Base-by-base conservation (phyloP, 1,140 invertebrate genomes). In the Bradysia coprophila region DNA sequence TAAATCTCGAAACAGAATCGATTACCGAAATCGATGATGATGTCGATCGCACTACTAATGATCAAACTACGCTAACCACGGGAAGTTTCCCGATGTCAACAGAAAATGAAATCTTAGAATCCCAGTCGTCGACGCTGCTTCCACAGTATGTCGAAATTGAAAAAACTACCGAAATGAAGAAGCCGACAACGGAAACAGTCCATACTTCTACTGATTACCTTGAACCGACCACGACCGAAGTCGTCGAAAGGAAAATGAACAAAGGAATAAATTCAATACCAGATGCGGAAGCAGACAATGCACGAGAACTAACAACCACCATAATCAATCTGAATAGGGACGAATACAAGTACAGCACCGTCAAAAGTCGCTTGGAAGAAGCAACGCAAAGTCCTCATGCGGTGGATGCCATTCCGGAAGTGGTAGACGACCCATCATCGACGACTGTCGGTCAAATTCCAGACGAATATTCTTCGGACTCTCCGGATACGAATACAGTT, bases 401-500 rank as follows among this genome's bases (percentile, higher is more conserved):
- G n/a, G n/a, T n/a, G n/a, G n/a, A n/a, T n/a, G n/a, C n/a, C n/a
- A n/a, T n/a, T n/a, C n/a, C n/a, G n/a, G n/a, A n/a, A n/a, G n/a
- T n/a, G n/a, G n/a, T n/a, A n/a, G n/a, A n/a, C n/a, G n/a, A n/a
- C n/a, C 38, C 13, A 6, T 22, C 10, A 4, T 38, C 6, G 18
- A 38, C 18, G 21, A 32, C 21, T 11, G 22, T 34, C 10, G n/a
- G n/a, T 9, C 6, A 11, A 9, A 28, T 32, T 19, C 40, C 40
- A 13, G 15, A 32, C 15, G 13, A 13, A 42, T 8, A 9, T 13
- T 38, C 13, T 16, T 20, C 38, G 21, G 38, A 45, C 16, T 53
- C 51, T 32, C 57, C 55, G 5, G 57, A 60, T 45, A 54, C 55
- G 1, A 65, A 65, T 40, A 65, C 64, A 8, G 64, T 69, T 19